Base-by-base conservation (phyloP, 2,888 invertebrate genomes). In the Stomorhina lunata region DNA sequence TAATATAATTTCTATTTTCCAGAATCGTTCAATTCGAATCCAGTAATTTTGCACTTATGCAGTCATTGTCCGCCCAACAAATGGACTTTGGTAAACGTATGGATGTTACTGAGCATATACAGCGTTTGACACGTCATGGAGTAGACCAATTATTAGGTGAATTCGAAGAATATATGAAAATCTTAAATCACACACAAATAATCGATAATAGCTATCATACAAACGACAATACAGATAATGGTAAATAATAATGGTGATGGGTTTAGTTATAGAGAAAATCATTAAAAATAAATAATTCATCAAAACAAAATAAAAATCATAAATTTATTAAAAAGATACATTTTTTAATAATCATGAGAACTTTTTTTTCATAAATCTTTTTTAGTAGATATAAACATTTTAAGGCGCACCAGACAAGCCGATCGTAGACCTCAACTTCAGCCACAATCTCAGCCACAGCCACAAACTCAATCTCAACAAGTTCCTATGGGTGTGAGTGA, bases 111-210 rank as follows among this genome's bases (percentile, higher is more conserved):
- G 92, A 92, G 84, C 90, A 90, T 85, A 88, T 92, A 65, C 90
- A 89, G 50, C 88, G 88, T 0, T 87, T 91, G 65, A 87, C 90
- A 1, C 89, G 91, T 2, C 86, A 86, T 15, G 87, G 89, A 7
- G 80, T 92, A 59, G 91, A 92, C 40, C 88, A 88, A 65, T 81
- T 92, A 69, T 89, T 90, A 88, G 88, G 88, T 84, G 92, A 92
- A 85, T 86, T 88, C 48, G 82, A 71, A 71, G 82, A 78, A 71
- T 82, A 82, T 40, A 79, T 82, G 82, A 75, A 89, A 89, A 25
- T 22, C 55, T 2, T 29, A 69, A 17, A 37, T 85, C 17, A 86
- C 86, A 15, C 79, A 1, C 65, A 82, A 48, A 76, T 79, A 57
- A 69, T 57, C 79, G 79, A 76, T 61, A 83, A 83, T 25, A 79